These are phyloP conservation scores for Mallateleia sp. DNA, from an alignment of 2,888 invertebrate genomes.

Conservation along the genomic window DNA sequence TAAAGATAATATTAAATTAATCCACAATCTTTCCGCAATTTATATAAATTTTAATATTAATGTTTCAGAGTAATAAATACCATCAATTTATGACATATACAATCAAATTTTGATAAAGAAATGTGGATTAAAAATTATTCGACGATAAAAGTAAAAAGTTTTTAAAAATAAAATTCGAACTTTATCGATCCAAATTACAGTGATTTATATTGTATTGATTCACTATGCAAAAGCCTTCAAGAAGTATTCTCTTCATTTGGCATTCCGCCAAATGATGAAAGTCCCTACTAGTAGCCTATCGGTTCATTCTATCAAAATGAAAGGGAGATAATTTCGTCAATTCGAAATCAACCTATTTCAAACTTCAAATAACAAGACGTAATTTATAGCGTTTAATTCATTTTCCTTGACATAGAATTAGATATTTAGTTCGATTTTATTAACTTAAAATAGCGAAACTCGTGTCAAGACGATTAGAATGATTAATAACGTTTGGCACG, in stretches of 20 bases:
- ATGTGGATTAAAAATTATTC: too few species aligned
- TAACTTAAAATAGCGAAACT: conserved; percentile 32
- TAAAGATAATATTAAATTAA: neutral
- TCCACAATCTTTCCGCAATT: too few species aligned
- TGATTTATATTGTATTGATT: conserved; percentile 15
- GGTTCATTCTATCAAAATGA: conserved; percentile 40
- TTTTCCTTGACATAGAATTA: conserved; percentile 23
- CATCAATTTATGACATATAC: too few species aligned
- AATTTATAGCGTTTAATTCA: conserved; percentile 51
- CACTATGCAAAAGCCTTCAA: conserved; percentile 27
- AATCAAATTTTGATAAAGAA: too few species aligned
- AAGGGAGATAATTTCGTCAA: conserved; percentile 57
- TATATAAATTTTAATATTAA: too few species aligned
- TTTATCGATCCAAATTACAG: too few species aligned
- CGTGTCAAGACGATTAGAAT: neutral
- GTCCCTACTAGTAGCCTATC: conserved; percentile 44
- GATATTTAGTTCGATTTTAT: conserved; percentile 36
- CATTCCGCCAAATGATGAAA: conserved; percentile 47
- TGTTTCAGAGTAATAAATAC: too few species aligned
- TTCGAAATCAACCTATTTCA: conserved; percentile 41
- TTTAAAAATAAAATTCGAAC: too few species aligned
- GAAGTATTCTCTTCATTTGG: conserved; percentile 65
- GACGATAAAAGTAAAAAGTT: too few species aligned
- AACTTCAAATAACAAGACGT: conserved; percentile 65
- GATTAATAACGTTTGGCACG: neutral